Percentiles rank a stretch among this genome's conserved stretches.
These are phyloP conservation scores for Chromoteleia sp. DNA, from an alignment of 2,888 invertebrate species.

Conservation along the genomic window DNA sequence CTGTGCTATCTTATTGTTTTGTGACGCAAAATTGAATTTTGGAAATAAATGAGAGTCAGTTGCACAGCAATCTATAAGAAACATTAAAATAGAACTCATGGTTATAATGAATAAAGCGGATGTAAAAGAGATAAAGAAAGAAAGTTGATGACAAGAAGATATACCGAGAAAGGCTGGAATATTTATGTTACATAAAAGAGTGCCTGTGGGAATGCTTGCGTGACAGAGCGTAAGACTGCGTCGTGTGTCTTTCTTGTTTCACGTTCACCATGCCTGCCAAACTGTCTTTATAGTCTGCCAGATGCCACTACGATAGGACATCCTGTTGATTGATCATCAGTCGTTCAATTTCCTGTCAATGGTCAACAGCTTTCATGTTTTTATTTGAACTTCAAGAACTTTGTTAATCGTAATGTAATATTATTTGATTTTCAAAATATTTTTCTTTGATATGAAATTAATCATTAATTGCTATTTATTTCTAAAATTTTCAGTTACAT, in stretches of 20 bases:
- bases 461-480: too few relatives aligned
- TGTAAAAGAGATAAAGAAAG: slow-evolving; percentile 54
- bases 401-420: too few relatives aligned
- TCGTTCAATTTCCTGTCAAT: slow-evolving; percentile 52
- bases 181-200: slow-evolving; percentile 72
- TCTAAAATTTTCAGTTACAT: too few relatives aligned
- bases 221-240: slow-evolving; percentile 73
- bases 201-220: slow-evolving; percentile 73
- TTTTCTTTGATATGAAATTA: too few relatives aligned
- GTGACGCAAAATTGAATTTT: not conserved
- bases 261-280: slow-evolving; percentile 82
- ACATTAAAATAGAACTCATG: slow-evolving; percentile 58
- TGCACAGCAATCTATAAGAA: slow-evolving; percentile 61
- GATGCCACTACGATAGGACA: slow-evolving; percentile 77
- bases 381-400: too few relatives aligned
- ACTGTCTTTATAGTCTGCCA: slow-evolving; percentile 82
- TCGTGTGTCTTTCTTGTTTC: slow-evolving; percentile 73
- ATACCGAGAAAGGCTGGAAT: slow-evolving; percentile 72
- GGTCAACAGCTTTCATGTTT: not conserved
- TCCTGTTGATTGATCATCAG: slow-evolving; percentile 42
- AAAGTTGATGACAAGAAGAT: slow-evolving; percentile 48
- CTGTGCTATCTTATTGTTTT: slow-evolving; percentile 24
- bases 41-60: slow-evolving; percentile 51
- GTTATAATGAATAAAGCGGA: slow-evolving; percentile 60
- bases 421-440: too few relatives aligned